phyloP scores from a whole-genome alignment of 2,113 vertebrate genomes.

The Coreoperca whiteheadi region DNA sequence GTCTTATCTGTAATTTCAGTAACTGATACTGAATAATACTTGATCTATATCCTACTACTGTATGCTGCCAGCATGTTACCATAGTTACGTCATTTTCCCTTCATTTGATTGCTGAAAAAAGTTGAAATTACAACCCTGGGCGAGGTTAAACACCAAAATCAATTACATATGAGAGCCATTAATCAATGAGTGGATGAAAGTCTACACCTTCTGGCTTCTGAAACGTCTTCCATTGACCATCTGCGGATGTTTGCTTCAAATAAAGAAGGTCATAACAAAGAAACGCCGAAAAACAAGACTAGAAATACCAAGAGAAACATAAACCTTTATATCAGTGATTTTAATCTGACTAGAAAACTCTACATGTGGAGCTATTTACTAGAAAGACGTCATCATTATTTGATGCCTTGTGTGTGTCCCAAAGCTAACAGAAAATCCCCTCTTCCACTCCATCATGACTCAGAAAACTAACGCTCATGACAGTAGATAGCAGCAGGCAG shows the following conservation, averaged over 20 bases:
- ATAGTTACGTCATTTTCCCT: neutral
- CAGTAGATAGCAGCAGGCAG: conserved; percentile 19
- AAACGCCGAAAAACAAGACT: conserved; percentile 4
- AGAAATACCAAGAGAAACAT: conserved; percentile 3
- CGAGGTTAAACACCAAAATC: neutral
- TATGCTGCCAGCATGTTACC: neutral
- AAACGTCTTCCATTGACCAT: neutral
- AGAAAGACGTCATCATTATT: conserved; percentile 8
- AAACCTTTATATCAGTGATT: neutral
- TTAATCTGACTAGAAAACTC: neutral
- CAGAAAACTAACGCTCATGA: conserved; percentile 28
- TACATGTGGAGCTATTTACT: conserved; percentile 11
- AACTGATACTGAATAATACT: neutral
- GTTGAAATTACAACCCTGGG: neutral
- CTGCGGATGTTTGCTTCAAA: neutral
- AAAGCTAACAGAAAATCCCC: conserved; percentile 24
- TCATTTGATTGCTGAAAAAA: conserved; percentile 1
- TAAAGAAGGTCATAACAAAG: neutral
- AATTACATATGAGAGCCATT: neutral
- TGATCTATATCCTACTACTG: neutral
- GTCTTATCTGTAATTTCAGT: neutral
- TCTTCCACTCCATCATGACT: conserved; percentile 13
- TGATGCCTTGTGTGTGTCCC: conserved; percentile 22
- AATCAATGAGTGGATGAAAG: conserved; percentile 3
- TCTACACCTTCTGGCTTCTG: neutral